phyloP scores from a whole-genome alignment of 1,140 invertebrate genomes.

The Dolichoris vasculosae region DNA sequence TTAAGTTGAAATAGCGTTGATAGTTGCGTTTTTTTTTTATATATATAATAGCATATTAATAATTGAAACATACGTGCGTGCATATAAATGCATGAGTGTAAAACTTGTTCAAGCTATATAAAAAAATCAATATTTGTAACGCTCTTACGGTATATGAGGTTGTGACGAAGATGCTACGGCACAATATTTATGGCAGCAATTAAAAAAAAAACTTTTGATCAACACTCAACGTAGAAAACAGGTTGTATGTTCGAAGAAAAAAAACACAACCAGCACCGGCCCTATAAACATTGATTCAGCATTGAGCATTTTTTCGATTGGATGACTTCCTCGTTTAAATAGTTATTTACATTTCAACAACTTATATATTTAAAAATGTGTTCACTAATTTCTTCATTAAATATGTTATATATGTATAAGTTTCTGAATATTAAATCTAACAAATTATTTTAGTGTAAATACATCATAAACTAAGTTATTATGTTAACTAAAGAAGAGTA shows the following conservation, averaged over 20 bases:
- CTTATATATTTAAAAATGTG: background rate
- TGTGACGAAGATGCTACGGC: background rate
- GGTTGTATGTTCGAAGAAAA: too few species aligned
- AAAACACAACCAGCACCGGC: background rate
- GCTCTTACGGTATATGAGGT: background rate
- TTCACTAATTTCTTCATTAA: background rate
- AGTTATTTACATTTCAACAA: background rate
- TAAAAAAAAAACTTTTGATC: background rate
- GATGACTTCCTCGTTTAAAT: background rate
- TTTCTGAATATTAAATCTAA: background rate
- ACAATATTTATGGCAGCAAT: slow-evolving; percentile 37
- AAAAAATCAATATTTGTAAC: slow-evolving; percentile 3
- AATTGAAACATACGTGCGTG: background rate
- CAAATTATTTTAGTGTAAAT: background rate
- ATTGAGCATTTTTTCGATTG: slow-evolving; percentile 25
- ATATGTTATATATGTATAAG: background rate
- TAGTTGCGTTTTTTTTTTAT: background rate
- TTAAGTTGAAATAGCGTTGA: background rate
- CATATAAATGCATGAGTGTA: background rate
- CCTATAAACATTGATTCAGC: background rate
- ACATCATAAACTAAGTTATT: background rate
- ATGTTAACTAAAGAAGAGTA: background rate
- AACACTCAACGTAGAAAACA: background rate
- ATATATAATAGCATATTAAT: slow-evolving; percentile 15
- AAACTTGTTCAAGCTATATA: background rate